Evolutionary conservation across 1,140 invertebrate species (phyloP), one percentile per base, ranked within the genome.

Genomic region (Diabrotica undecimpunctata): DNA sequence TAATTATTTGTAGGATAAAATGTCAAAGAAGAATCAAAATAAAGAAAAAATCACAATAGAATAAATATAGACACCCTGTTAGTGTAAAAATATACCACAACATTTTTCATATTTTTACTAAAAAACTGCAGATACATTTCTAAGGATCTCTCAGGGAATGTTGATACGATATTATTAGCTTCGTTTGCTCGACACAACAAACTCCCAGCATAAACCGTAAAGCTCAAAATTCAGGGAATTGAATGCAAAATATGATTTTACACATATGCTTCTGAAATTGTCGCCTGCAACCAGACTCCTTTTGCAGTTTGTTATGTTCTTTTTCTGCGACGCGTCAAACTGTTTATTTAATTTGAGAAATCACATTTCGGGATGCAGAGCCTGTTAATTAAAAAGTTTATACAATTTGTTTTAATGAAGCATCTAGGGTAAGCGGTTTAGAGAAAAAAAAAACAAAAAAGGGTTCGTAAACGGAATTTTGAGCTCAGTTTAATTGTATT

Each of bases 311-410:
- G n/a, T 46, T 46, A 10, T 46, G 41, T 46, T 46, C 41, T 46
- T 46, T 46, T 46, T 46, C 41, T 8, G 41, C n/a, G 41, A n/a
- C n/a, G 41, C 8, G 8, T 46, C 8, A 46, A 46, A 46, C 41
- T 46, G 41, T 46, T 46, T 46, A 46, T 46, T 46, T 46, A 46
- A 46, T 46, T 46, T n/a, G 41, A 46, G 41, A 46, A 46, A 46
- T 46, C n/a, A 8, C n/a, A 46, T 46, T 46, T 46, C 8, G 8
- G 41, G 41, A 46, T 10, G 41, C 41, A n/a, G n/a, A 46, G 41
- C 41, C n/a, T n/a, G 41, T 46, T 46, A 46, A 46, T 46, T 46
- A 46, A 46, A 46, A 46, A 46, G 41, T 46, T 46, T 46, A 46
- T n/a, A n/a, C n/a, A 46, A 46, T 46, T 46, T 25, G 25, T 25